Evolutionary conservation across 2,113 vertebrate genomes (phyloP).

Genomic region (Pedionomus torquatus): DNA sequence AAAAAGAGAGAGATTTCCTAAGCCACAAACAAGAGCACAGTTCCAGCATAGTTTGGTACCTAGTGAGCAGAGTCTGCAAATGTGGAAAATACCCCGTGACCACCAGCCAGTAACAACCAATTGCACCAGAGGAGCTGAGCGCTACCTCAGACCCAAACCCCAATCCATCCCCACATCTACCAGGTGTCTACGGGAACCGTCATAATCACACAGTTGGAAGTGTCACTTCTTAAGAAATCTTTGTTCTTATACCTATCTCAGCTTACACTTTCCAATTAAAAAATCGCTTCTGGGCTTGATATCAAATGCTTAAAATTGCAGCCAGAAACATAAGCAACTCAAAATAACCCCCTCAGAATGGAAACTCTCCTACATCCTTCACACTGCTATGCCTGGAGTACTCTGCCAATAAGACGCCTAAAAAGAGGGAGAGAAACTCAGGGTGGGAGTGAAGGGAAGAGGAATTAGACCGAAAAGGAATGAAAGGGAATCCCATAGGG

Average conservation of each 20-base stretch:
- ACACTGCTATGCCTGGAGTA: background rate
- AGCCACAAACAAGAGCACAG: background rate
- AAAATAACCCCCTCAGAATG: constrained; percentile 52
- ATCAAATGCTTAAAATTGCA: constrained; percentile 53
- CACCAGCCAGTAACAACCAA: background rate
- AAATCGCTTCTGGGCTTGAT: constrained; percentile 59
- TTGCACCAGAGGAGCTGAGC: background rate
- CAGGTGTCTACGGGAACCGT: background rate
- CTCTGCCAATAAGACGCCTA: constrained; percentile 45
- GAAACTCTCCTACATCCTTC: constrained; percentile 26
- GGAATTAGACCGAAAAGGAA: constrained; percentile 41
- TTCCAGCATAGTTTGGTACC: background rate
- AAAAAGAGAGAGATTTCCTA: background rate
- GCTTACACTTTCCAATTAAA: constrained; percentile 57
- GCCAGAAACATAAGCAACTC: constrained; percentile 55
- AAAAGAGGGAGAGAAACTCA: constrained; percentile 49
- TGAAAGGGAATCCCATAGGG: constrained; percentile 52
- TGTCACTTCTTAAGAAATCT: constrained; percentile 11
- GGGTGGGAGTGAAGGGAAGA: constrained; percentile 41
- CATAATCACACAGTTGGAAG: background rate
- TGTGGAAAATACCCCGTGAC: background rate
- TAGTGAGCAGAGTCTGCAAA: background rate
- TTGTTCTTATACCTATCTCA: constrained; percentile 45
- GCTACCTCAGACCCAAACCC: background rate
- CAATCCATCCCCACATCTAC: background rate